These are phyloP conservation scores for Heliconius sara DNA, from an alignment of 2,888 invertebrate species.

Conservation along the genomic window DNA sequence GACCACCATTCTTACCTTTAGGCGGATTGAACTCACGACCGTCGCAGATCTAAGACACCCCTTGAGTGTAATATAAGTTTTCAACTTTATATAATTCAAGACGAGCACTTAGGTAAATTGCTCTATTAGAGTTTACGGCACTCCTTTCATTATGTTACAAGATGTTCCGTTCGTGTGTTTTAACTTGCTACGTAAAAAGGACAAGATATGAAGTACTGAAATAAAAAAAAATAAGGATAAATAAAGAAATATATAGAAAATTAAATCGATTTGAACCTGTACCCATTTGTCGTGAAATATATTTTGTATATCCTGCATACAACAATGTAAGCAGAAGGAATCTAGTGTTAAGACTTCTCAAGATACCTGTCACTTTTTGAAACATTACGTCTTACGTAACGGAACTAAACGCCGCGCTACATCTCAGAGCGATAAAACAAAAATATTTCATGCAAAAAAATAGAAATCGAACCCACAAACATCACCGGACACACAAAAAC, in stretches of 20 bases:
- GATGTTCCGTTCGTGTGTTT: neutral
- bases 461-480: neutral
- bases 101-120: constrained; percentile 28
- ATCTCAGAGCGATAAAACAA: accelerated
- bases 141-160: constrained; percentile 18
- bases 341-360: neutral
- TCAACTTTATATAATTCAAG: constrained; percentile 8
- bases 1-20: neutral
- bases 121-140: constrained; percentile 22
- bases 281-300: no score
- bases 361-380: no score
- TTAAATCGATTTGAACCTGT: no score
- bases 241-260: no score
- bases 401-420: neutral
- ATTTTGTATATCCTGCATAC: neutral
- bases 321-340: neutral
- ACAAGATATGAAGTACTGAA: neutral
- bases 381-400: neutral
- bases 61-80: neutral
- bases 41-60: neutral
- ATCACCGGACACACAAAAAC: neutral
- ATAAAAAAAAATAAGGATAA: neutral
- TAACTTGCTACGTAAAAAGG: no score
- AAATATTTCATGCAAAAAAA: no score
- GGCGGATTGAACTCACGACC: neutral